These are phyloP conservation scores for Melanotaenia maccullochi DNA, from an alignment of 2,797 vertebrate genomes.

Conservation along the genomic window DNA sequence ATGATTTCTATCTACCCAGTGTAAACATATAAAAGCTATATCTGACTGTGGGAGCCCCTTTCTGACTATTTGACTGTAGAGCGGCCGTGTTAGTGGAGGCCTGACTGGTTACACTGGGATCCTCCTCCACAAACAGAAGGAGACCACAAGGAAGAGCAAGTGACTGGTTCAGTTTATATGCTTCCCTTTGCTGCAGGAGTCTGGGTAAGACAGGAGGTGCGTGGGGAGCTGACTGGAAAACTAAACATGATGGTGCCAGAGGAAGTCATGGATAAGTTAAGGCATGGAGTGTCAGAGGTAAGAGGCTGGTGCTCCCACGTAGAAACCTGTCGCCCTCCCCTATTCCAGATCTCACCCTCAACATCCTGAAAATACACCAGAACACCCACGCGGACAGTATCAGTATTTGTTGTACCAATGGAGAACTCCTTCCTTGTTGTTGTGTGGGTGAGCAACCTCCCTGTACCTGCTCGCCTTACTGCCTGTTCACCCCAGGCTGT, in stretches of 20 bases:
- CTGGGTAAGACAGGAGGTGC: slow-evolving; percentile 38
- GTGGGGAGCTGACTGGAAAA: slow-evolving; percentile 66
- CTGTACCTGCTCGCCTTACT: slow-evolving; percentile 7
- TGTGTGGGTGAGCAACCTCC: slow-evolving; percentile 34
- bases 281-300: slow-evolving; percentile 5
- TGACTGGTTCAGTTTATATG: slow-evolving; percentile 63
- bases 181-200: slow-evolving; percentile 46
- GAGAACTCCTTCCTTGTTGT: slow-evolving; percentile 39
- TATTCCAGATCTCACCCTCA: slow-evolving; percentile 24
- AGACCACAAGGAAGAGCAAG: slow-evolving; percentile 64
- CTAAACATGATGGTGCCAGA: slow-evolving; percentile 64
- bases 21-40: slow-evolving; percentile 72
- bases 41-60: slow-evolving; percentile 62
- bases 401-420: slow-evolving; percentile 65
- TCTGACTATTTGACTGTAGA: slow-evolving; percentile 51
- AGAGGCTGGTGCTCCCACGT: slow-evolving; percentile 22
- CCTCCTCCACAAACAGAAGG: slow-evolving; percentile 69
- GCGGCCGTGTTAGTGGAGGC: slow-evolving; percentile 58
- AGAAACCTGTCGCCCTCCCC: slow-evolving; percentile 22
- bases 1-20: slow-evolving; percentile 58
- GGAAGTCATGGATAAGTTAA: slow-evolving; percentile 40
- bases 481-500: slow-evolving; percentile 14
- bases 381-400: slow-evolving; percentile 46
- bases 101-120: slow-evolving; percentile 53
- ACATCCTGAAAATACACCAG: slow-evolving; percentile 48